Evolutionary conservation across 2,113 vertebrate species (phyloP), one percentile per base, ranked within the genome.

Genomic region (Calidris pugnax): DNA sequence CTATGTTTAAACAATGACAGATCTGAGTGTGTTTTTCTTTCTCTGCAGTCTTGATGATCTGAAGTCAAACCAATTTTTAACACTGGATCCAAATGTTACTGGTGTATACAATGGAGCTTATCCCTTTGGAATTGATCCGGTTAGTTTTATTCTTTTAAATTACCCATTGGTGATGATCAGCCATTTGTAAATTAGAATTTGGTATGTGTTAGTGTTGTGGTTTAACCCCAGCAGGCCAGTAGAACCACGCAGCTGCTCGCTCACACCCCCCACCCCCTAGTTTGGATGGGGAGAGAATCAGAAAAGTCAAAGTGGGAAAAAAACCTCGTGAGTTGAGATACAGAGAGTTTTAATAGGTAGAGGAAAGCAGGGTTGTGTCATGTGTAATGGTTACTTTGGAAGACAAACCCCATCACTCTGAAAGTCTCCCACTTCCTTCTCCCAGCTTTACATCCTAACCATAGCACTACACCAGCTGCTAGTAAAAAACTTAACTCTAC

Each of bases 51-150:
- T 33, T 26, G 75, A 89, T 3, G 82, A 97, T 57, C 37, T 98
- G 63, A 87, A 87, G 14, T 69, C 73, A 12, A 98, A 98, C 90
- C 22, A 8, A 1, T 89, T 97, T 63, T 97, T 99, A 69, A 97
- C 98, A 50, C 86, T 99, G 95, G 98, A 99, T 97, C 99, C 99
- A 16, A 99, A 97, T 15, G 50, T 98, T 30, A 97, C 97, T 2
- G 99, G 99, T 32, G 99, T 99, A 45, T 99, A 99, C 97, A 98
- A 9, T 18, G 99, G 99, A 73, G 98, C 97, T 4, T 99, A 99
- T 72, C 99, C 99, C 45, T 97, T 99, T 23, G 99, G 99, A 78
- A 99, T 99, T 30, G 99, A 99, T 85, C 99, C 99, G 3, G 99
- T 99, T 77, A 98, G 99, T 98, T 69, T 10, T 39, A 2, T 14